A percentile compares a stretch with the other conserved stretches of the same genome.
These are phyloP conservation scores for Drosophila kanekoi DNA, from an alignment of 2,888 invertebrate species.

Conservation along the genomic window DNA sequence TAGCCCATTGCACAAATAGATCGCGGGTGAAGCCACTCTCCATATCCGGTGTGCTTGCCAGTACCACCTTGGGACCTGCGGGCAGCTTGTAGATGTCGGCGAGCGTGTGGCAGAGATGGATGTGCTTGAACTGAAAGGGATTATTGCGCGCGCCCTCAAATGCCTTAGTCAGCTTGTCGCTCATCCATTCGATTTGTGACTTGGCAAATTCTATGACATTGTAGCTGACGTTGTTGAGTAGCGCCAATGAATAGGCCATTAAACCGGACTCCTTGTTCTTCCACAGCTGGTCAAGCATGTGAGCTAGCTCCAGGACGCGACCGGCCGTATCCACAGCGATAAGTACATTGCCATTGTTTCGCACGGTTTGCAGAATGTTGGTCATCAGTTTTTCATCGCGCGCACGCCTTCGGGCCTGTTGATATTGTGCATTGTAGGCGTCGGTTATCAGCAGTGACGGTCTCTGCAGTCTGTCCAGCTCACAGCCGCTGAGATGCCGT, in stretches of 20 bases:
- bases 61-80: slow-evolving; percentile 94
- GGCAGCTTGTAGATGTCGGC: slow-evolving; percentile 94
- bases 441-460: slow-evolving; percentile 98
- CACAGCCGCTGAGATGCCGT: slow-evolving; percentile 97
- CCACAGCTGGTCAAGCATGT: slow-evolving; percentile 98
- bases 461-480: slow-evolving; percentile 94
- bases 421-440: slow-evolving; percentile 97
- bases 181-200: slow-evolving; percentile 99
- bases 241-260: slow-evolving; percentile 95
- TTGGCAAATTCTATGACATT: slow-evolving; percentile 99
- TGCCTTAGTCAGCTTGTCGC: slow-evolving; percentile 97
- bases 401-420: slow-evolving; percentile 94
- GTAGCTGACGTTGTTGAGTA: slow-evolving; percentile 98
- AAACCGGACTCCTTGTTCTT: slow-evolving; percentile 97
- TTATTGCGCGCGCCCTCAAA: slow-evolving; percentile 96
- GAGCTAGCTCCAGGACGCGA: slow-evolving; percentile 96
- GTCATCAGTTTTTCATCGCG: slow-evolving; percentile 99
- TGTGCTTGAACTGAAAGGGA: slow-evolving; percentile 97
- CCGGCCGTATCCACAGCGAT: slow-evolving; percentile 99
- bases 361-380: slow-evolving; percentile 96
- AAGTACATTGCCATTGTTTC: slow-evolving; percentile 97
- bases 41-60: slow-evolving; percentile 97
- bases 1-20: slow-evolving; percentile 97
- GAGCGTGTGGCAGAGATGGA: slow-evolving; percentile 97
- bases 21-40: slow-evolving; percentile 98